Conservation (phyloP, 2,113 vertebrate species). For the Megaceryle torquata region DNA sequence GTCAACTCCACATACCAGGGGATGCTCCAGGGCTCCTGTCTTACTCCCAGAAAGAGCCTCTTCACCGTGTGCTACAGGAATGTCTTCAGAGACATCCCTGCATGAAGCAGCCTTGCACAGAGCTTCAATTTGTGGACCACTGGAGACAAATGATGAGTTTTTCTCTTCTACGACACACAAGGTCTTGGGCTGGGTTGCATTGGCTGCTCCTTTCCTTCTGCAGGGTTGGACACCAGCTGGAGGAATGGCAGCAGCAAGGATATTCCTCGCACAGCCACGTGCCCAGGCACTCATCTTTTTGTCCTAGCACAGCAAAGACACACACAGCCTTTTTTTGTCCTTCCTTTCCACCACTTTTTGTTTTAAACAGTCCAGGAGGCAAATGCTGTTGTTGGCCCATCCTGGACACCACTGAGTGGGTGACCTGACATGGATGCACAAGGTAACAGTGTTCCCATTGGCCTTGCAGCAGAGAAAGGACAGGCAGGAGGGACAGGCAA, state of each 20-base stretch:
- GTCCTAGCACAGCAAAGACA: background rate
- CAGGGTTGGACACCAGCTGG: background rate
- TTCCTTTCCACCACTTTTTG: background rate
- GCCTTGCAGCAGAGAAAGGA: too few species aligned
- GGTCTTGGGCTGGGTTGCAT: background rate
- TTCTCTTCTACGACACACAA: background rate
- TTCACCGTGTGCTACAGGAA: accelerated
- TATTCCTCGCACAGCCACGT: accelerated
- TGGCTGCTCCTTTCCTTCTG: background rate
- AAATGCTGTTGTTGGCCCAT: background rate
- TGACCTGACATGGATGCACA: too few species aligned
- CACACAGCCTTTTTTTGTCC: background rate
- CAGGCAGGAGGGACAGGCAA: too few species aligned
- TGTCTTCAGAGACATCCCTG: background rate
- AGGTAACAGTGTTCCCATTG: too few species aligned
- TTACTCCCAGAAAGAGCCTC: background rate
- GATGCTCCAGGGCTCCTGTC: too few species aligned
- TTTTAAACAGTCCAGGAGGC: background rate
- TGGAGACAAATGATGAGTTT: background rate
- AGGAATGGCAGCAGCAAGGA: background rate
- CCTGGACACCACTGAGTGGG: background rate
- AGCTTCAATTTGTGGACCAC: background rate
- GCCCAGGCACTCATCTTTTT: background rate
- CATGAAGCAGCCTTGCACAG: background rate
- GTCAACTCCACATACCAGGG: too few species aligned